Evolutionary conservation across 2,797 vertebrate genomes (phyloP), one percentile per base, ranked within the genome.

Genomic region (Eidolon dupreanum): DNA sequence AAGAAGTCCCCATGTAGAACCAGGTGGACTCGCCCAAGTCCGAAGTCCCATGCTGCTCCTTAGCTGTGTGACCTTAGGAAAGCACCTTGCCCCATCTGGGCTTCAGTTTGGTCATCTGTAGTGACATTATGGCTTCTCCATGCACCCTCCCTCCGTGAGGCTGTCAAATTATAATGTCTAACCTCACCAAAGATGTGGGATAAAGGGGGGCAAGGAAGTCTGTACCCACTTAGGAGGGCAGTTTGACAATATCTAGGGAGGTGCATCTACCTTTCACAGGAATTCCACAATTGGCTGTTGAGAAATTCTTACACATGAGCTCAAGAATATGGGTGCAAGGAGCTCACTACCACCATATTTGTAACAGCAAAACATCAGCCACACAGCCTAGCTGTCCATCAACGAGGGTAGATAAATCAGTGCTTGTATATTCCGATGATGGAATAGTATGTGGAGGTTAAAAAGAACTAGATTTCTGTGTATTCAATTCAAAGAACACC

Each of bases 381-480:
- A 22, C 8, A 22, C 15, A 53, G 16, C 20, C 46, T n/a, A 43
- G 33, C 63, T 3, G 0, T 8, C 88, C 15, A 0, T 12, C 19
- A 20, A 6, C n/a, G 16, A 51, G 10, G 3, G 4, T 2, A 11
- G 53, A 31, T 9, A 16, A 31, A 15, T 26, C 19, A 15, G 28
- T 11, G 8, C n/a, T 5, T 59, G n/a, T 59, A 0, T 13, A 1
- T 46, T 84, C 31, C 0, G 9, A 33, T 0, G 0, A 7, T 31
- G 26, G 28, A 61, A 41, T 24, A 10, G 11, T 28, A 68, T 2
- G 24, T 8, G 7, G 55, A 24, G 26, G 28, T 70, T 28, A 51
- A 20, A 31, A 78, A 20, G 41, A 49, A 13, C 17, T 13, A 16
- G 68, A 61, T 41, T 51, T 49, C 6, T 7, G 13, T 4, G 11